These are phyloP conservation scores for Odobenus rosmarus DNA, from an alignment of 2,113 vertebrate species.

Conservation along the genomic window DNA sequence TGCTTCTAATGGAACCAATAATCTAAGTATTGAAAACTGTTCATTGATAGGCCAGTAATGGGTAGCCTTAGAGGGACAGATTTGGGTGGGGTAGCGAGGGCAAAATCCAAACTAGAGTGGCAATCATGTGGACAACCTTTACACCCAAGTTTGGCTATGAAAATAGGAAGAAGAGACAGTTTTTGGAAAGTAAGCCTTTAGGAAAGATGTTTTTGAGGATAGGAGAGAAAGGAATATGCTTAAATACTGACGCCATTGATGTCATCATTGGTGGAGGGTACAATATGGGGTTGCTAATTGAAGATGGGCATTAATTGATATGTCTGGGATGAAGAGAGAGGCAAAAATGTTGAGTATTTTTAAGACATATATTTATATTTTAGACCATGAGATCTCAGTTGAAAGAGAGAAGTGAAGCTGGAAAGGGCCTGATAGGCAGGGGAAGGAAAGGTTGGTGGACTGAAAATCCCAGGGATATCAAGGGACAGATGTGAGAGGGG, in stretches of 20 bases:
- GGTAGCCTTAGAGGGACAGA: not conserved
- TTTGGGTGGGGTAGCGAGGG: no score
- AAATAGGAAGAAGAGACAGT: not conserved
- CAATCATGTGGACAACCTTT: not conserved
- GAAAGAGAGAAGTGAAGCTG: not conserved
- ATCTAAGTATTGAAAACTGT: not conserved
- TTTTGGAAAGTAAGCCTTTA: not conserved
- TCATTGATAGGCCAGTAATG: not conserved
- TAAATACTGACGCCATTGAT: not conserved
- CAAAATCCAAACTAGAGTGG: not conserved
- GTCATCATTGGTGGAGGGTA: not conserved
- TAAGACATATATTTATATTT: not conserved
- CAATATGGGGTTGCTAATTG: not conserved
- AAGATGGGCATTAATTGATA: not conserved
- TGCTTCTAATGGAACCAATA: not conserved
- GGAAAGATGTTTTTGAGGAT: not conserved
- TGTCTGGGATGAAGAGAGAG: not conserved
- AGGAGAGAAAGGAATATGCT: not conserved
- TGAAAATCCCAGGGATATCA: not conserved
- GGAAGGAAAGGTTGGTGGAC: not conserved
- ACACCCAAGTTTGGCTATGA: not conserved
- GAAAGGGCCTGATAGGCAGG: not conserved
- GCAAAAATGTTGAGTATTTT: not conserved
- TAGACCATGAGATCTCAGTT: not conserved
- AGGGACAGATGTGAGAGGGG: not conserved